Evolutionary conservation across 2,888 invertebrate genomes (phyloP).

Genomic region (Agonopterix arenella): DNA sequence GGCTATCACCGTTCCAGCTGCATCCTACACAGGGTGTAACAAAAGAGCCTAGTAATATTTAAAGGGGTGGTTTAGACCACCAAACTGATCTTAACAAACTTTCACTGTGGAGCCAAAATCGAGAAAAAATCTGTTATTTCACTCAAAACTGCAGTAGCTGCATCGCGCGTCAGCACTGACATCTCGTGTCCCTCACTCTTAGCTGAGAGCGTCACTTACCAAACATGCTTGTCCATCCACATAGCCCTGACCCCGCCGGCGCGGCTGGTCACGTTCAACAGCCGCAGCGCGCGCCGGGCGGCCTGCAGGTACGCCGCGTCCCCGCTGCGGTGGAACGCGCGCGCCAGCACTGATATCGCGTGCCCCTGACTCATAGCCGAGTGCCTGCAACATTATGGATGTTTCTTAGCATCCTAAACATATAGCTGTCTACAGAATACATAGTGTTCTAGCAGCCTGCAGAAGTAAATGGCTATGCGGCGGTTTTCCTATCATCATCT

Average conservation of each 20-base stretch:
- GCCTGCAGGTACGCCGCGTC: slow-evolving; percentile 86
- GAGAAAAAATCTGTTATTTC: no score
- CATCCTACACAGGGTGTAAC: no score
- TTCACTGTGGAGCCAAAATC: no score
- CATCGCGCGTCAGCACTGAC: slow-evolving; percentile 95
- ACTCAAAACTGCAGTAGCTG: no score
- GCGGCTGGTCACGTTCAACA: slow-evolving; percentile 84
- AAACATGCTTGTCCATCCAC: slow-evolving; percentile 90
- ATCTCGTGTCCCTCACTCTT: slow-evolving; percentile 99
- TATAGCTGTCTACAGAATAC: no score
- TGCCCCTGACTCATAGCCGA: slow-evolving; percentile 99
- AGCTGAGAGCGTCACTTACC: slow-evolving; percentile 92
- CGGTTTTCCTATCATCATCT: no score
- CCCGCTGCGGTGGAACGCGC: slow-evolving; percentile 92
- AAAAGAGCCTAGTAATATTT: no score
- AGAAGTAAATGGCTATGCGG: no score
- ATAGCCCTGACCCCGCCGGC: slow-evolving; percentile 90
- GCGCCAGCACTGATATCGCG: slow-evolving; percentile 93
- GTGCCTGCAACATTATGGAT: slow-evolving; percentile 78
- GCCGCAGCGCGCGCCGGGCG: slow-evolving; percentile 87
- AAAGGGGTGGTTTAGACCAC: no score
- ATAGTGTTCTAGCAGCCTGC: no score
- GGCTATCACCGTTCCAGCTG: no score
- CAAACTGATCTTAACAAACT: no score
- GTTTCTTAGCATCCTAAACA: neutral